Evolutionary conservation across 2,797 vertebrate genomes (phyloP).

Genomic region (Fundulus diaphanus): DNA sequence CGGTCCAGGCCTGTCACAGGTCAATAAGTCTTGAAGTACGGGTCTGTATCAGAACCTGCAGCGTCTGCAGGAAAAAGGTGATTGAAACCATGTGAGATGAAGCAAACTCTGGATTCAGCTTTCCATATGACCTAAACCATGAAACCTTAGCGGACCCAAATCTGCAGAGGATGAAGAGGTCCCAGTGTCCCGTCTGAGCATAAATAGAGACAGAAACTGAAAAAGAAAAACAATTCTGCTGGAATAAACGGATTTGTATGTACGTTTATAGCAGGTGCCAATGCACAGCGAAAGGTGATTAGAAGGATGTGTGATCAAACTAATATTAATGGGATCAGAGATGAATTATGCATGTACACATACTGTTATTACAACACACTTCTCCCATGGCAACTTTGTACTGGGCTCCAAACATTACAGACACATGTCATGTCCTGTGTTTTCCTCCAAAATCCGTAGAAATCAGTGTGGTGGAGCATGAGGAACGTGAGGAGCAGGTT

Average conservation of each 20-base stretch:
- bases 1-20: conserved; percentile 40
- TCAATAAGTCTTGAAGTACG: conserved; percentile 43
- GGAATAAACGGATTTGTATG: conserved; percentile 21
- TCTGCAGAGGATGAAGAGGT: conserved; percentile 72
- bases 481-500: conserved; percentile 47
- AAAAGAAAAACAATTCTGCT: conserved; percentile 32
- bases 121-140: conserved; percentile 75
- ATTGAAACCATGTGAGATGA: conserved; percentile 85
- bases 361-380: conserved; percentile 20
- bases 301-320: conserved; percentile 49
- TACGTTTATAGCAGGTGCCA: conserved; percentile 29
- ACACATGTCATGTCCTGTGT: conserved; percentile 21
- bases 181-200: conserved; percentile 53
- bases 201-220: conserved; percentile 60
- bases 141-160: conserved; percentile 75
- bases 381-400: conserved; percentile 18
- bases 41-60: conserved; percentile 60
- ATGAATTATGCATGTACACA: conserved; percentile 30
- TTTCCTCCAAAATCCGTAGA: conserved; percentile 19
- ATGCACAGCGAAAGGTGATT: conserved; percentile 33
- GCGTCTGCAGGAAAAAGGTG: conserved; percentile 67
- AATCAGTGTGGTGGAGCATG: conserved; percentile 31
- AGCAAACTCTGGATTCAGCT: conserved; percentile 79
- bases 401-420: conserved; percentile 36
- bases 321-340: conserved; percentile 35